phyloP scores from a whole-genome alignment of 2,888 invertebrate genomes.

The Noctua pronuba region DNA sequence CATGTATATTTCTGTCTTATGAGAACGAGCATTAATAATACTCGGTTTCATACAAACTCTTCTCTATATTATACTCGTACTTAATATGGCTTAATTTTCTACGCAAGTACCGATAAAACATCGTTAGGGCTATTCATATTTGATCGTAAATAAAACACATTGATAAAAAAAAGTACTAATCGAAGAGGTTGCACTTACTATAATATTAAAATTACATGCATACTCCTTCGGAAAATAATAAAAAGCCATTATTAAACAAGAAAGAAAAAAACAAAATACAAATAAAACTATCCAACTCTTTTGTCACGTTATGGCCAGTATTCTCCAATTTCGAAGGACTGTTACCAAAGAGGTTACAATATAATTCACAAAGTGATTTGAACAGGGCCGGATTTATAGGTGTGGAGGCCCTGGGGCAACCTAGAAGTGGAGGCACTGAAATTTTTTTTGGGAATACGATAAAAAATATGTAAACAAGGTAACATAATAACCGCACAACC shows the following conservation, averaged over 20 bases:
- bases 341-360: slow-evolving; percentile 13
- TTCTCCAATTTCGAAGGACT: neutral
- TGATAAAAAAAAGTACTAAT: too few relatives aligned
- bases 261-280: neutral
- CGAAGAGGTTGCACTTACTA: neutral
- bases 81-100: neutral
- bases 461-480: too few relatives aligned
- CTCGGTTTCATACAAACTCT: neutral
- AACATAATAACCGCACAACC: too few relatives aligned
- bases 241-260: neutral
- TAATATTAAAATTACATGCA: neutral
- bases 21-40: neutral
- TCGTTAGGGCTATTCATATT: neutral
- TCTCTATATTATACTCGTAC: neutral
- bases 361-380: slow-evolving; percentile 11
- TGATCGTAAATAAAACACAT: neutral
- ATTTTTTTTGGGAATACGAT: too few relatives aligned
- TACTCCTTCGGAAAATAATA: too few relatives aligned
- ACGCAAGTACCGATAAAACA: neutral
- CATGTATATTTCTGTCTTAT: neutral
- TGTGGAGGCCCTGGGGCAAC: too few relatives aligned
- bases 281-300: too few relatives aligned
- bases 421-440: too few relatives aligned
- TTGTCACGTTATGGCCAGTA: slow-evolving; percentile 3
- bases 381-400: too few relatives aligned